phyloP scores from a whole-genome alignment of 2,113 vertebrate genomes.

The Stigmatopora nigra region DNA sequence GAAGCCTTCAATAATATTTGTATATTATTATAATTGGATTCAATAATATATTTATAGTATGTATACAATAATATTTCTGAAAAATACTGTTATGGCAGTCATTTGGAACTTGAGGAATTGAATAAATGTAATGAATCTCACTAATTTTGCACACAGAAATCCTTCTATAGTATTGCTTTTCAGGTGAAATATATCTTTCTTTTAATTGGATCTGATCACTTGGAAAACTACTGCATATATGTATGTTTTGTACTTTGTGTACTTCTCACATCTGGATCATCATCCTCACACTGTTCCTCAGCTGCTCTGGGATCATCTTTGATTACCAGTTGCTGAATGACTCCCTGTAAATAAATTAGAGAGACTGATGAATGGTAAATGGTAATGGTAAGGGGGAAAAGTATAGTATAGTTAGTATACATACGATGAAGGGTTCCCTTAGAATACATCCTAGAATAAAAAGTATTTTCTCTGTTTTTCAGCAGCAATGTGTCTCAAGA shows the following conservation, averaged over 20 bases:
- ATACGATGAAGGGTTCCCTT: background rate
- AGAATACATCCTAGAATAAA: background rate
- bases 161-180: too few species aligned
- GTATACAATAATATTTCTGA: too few species aligned
- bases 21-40: too few species aligned
- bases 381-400: background rate
- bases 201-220: background rate
- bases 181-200: too few species aligned
- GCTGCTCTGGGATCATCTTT: slow-evolving; percentile 70
- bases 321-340: slow-evolving; percentile 81
- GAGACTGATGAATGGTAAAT: background rate
- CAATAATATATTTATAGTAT: too few species aligned
- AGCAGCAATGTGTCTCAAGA: background rate
- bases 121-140: too few species aligned
- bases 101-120: too few species aligned
- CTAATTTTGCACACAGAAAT: too few species aligned
- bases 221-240: background rate
- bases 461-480: background rate
- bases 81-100: too few species aligned
- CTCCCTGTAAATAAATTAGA: slow-evolving; percentile 66
- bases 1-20: slow-evolving; percentile 68
- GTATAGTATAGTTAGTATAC: background rate
- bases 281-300: slow-evolving; percentile 83
- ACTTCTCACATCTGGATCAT: slow-evolving; percentile 78
- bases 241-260: background rate